Evolutionary conservation across 1,140 invertebrate species (phyloP), one percentile per base, ranked within the genome.

Genomic region (Carcinoscorpius rotundicauda): DNA sequence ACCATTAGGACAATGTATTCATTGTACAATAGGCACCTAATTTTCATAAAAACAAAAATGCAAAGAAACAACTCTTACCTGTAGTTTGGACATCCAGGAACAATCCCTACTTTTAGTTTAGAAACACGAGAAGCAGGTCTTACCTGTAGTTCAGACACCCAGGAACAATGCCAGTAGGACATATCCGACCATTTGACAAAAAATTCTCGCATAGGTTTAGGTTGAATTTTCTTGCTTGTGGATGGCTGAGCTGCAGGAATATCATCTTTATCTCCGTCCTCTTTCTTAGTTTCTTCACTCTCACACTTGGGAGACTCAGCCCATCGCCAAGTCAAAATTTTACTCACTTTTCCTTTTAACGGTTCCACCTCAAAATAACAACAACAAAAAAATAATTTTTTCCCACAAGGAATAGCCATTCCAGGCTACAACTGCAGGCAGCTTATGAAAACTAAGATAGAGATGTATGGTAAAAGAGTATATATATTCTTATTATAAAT

Each of bases 101-200:
- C 55, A n/a, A 56, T 56, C 55, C 9, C 55, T 9, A 99, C 86
- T 95, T 90, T 49, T 94, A 81, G 0, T 93, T 90, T 78, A 98
- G 94, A 77, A 95, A 93, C 3, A 98, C 94, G 72, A 98, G 95
- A 73, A 98, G 78, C 81, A 29, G 2, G 0, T 72, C 65, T 69
- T 74, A 82, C 80, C 77, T 89, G 85, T 11, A 95, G 76, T 78
- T 99, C 96, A 2, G 88, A 85, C 9, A 98, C 87, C 97, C 97
- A 99, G 65, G 86, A 86, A 73, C 95, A 98, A 72, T 98, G 91
- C 96, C 96, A 99, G 74, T 98, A 97, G 0, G 93, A 97, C 77
- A 88, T 85, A 64, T 97, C 93, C 49, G 86, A 83, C 92, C 93
- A 98, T 78, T 98, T 98, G 52, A 99, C 88, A 74, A 98, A 98